Evolutionary conservation across 2,888 invertebrate species (phyloP), one percentile per base, ranked within the genome.

Genomic region (Heteromyza rotundicornis): DNA sequence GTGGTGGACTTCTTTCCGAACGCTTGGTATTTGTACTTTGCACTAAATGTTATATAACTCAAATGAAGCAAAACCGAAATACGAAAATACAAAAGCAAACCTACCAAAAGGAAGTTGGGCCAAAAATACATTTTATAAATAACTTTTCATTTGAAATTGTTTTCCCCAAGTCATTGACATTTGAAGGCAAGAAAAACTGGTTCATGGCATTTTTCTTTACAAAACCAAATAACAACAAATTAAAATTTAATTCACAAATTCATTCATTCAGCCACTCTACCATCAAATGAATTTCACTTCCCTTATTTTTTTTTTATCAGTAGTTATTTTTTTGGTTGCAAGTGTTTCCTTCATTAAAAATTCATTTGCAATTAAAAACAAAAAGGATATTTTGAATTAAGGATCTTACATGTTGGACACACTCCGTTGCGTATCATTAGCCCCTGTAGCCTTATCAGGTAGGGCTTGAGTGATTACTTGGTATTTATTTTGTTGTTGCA

Each of bases 371-470:
- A 53, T 53, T 53, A 32, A 2, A 53, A 40, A 47, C 5, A 36
- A 35, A 10, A 36, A 54, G 19, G 54, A 36, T 36, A 35, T 35
- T 32, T 19, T 12, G 20, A 2, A 14, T 54, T 53, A 5, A 14
- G 8, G 19, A 12, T 22, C 5, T 52, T 24, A 23, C 32, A 32
- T 1, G 19, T 8, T 2, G 27, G 24, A 32, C 35, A 20, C 32
- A 16, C 16, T 44, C 20, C 56, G 47, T 24, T 56, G 44, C 56
- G 23, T 56, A 44, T 56, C 47, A 47, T 47, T 56, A 47, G n/a
- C 23, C 47, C 23, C 2, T 20, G 40, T n/a, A 19, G 47, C 2
- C 7, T 47, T 17, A 19, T 2, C 7, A 19, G 2, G 19, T 14
- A 8, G n/a, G n/a, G 19, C 20, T 5, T 47, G 47, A 47, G 19